These are phyloP conservation scores for Paramuricea clavata DNA, from an alignment of 92 coral and sea anemone species.

Conservation along the genomic window DNA sequence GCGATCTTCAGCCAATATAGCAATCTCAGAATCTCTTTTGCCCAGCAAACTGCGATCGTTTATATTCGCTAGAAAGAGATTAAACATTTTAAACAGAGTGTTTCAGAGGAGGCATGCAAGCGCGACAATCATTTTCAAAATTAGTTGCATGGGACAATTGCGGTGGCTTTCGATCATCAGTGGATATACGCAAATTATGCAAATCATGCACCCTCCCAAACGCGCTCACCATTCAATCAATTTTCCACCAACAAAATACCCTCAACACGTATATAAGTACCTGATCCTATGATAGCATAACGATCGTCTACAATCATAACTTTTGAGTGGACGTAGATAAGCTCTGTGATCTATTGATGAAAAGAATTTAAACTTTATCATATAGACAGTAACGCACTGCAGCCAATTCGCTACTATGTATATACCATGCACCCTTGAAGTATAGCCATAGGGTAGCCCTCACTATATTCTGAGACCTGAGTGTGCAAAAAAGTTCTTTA, in stretches of 20 bases:
- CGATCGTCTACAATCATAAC: constrained; percentile 94
- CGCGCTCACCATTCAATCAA: too few relatives aligned
- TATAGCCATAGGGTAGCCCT: background rate
- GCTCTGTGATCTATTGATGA: constrained; percentile 80
- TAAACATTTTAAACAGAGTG: background rate
- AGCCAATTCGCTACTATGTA: too few relatives aligned
- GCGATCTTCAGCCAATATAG: constrained; percentile 79
- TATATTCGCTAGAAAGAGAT: constrained; percentile 77
- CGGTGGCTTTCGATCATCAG: too few relatives aligned
- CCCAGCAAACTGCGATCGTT: constrained; percentile 97
- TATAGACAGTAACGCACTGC: too few relatives aligned
- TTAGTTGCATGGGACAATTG: background rate
- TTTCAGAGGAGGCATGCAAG: background rate
- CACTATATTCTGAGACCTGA: background rate
- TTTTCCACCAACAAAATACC: background rate
- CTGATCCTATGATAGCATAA: constrained; percentile 91
- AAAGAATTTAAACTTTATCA: too few relatives aligned
- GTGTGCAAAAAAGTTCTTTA: background rate
- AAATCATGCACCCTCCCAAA: too few relatives aligned
- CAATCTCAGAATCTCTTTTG: constrained; percentile 93
- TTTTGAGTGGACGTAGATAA: constrained; percentile 94
- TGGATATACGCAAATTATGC: too few relatives aligned
- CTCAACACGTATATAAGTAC: constrained; percentile 52
- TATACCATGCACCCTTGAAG: too few relatives aligned
- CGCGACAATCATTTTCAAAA: background rate